Conservation (phyloP, 2,888 invertebrate genomes). For the Mimachlamys varia region DNA sequence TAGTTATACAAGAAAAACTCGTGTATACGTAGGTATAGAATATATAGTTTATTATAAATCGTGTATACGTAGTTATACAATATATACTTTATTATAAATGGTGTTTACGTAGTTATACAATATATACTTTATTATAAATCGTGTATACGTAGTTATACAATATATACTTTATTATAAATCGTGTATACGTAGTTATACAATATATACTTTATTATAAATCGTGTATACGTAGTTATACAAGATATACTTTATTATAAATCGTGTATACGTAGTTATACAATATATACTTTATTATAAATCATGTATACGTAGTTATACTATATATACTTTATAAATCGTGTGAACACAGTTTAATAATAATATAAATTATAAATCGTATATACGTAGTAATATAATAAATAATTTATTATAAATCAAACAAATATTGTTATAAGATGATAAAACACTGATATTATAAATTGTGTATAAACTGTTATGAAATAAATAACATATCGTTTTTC, state of each 20-base stretch:
- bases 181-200: not conserved
- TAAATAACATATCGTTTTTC: too few species aligned
- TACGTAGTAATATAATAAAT: not conserved
- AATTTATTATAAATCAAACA: too few species aligned
- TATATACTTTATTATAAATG: too few species aligned
- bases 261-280: not conserved
- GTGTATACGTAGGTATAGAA: not conserved
- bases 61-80: too few species aligned
- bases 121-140: too few species aligned
- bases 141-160: too few species aligned
- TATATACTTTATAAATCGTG: not conserved
- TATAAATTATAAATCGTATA: not conserved
- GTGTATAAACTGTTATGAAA: too few species aligned
- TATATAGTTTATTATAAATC: not conserved
- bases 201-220: too few species aligned
- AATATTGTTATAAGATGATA: too few species aligned
- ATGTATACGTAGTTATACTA: not conserved
- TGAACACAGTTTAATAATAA: not conserved
- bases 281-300: not conserved
- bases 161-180: not conserved
- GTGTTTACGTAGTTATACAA: too few species aligned
- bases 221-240: not conserved
- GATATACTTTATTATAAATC: not conserved
- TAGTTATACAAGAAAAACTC: not conserved
- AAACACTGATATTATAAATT: too few species aligned